A percentile compares a stretch with the other conserved stretches of the same genome.
phyloP scores from a whole-genome alignment of 2,888 invertebrate species.

The Bellardia bayeri region DNA sequence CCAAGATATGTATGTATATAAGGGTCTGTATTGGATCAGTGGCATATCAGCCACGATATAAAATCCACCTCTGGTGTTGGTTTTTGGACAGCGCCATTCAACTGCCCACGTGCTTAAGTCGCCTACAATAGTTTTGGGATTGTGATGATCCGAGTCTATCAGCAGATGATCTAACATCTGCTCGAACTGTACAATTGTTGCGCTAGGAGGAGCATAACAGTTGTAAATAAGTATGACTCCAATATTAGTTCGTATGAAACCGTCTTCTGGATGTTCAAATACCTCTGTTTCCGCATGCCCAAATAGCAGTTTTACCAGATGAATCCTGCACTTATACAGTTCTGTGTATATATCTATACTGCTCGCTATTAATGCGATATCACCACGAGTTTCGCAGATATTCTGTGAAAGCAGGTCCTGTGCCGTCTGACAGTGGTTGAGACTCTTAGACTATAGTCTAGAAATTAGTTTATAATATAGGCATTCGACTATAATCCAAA shows the following conservation, averaged over 20 bases:
- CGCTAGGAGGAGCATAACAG: background rate
- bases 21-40: too few relatives aligned
- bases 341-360: too few relatives aligned
- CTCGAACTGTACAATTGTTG: background rate
- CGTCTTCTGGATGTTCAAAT: background rate
- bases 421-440: too few relatives aligned
- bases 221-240: background rate
- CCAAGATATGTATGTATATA: too few relatives aligned
- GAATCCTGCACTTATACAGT: background rate
- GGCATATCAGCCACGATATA: too few relatives aligned
- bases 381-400: too few relatives aligned
- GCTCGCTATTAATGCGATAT: too few relatives aligned
- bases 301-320: background rate
- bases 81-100: background rate
- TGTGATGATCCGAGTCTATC: background rate
- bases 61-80: background rate
- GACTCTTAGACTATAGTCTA: too few relatives aligned
- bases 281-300: background rate
- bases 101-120: background rate
- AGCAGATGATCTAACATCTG: background rate
- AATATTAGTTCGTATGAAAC: background rate
- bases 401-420: too few relatives aligned
- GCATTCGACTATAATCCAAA: too few relatives aligned
- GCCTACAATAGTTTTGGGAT: background rate
- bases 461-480: too few relatives aligned